Evolutionary conservation across 2,888 invertebrate species (phyloP), one percentile per base, ranked within the genome.

Genomic region (Itoplectis maculator): DNA sequence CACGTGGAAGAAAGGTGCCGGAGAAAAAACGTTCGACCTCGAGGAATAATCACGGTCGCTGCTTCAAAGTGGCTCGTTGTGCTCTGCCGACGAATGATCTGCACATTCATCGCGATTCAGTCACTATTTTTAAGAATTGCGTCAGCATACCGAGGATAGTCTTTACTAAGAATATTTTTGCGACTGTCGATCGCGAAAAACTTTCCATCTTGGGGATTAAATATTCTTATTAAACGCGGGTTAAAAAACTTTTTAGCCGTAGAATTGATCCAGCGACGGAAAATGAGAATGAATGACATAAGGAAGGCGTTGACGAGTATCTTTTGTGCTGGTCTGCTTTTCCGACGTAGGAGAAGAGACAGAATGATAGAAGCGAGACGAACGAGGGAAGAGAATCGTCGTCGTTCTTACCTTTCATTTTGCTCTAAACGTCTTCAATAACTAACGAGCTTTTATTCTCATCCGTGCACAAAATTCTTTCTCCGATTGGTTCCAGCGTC

Each of bases 381-480:
- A 70, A 69, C 29, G 29, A 29, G 29, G 29, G 29, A 2, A 3
- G 29, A 29, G 29, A 29, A 29, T 29, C 29, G 29, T 5, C 29
- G 29, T 5, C 29, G 70, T 76, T 66, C 76, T 65, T 72, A 63
- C 47, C 47, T 66, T 65, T 59, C 29, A 9, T 35, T 29, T 20
- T 68, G 13, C 40, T 51, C 51, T 59, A 45, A 77, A 42, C 75
- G 76, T 72, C 84, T 76, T 79, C 76, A 75, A 74, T 80, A 80
- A 82, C 72, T 76, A 82, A 77, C 76, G 70, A 82, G 84, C 82
- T 77, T 77, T 74, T 74, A 75, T 80, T 80, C 73, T 49, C 66
- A 51, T 74, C 51, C 35, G 42, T 59, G 72, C 54, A 69, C 65
- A 35, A 78, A 78, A 77, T 78, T 82, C 76, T 68, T 18, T 42